These are phyloP conservation scores for Eudasyphora cyanicolor DNA, from an alignment of 2,888 invertebrate species.

Conservation along the genomic window DNA sequence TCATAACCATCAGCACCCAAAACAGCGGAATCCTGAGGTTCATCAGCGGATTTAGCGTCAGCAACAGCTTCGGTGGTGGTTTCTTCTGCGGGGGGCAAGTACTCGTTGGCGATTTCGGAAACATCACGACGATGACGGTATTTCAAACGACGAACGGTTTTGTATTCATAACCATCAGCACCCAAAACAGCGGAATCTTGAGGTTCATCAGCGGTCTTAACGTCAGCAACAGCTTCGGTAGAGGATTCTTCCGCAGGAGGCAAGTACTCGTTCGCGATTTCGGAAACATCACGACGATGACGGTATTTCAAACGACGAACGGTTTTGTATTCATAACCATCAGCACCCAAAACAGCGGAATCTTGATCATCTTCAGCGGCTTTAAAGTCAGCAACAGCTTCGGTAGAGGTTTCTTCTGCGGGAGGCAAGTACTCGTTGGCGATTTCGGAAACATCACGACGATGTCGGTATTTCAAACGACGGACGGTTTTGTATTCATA, in stretches of 20 bases:
- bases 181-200: conserved; percentile 58
- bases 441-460: conserved; percentile 70
- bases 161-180: conserved; percentile 68
- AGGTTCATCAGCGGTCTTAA: conserved; percentile 39
- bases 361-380: conserved; percentile 37
- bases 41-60: conserved; percentile 26
- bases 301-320: conserved; percentile 63
- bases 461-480: conserved; percentile 56
- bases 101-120: conserved; percentile 58
- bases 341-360: conserved; percentile 53
- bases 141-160: conserved; percentile 70
- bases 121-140: conserved; percentile 50
- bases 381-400: conserved; percentile 13
- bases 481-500: conserved; percentile 62
- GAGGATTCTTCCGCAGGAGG: conserved; percentile 57
- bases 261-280: conserved; percentile 65
- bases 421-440: conserved; percentile 73
- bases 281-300: conserved; percentile 67
- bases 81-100: conserved; percentile 67
- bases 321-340: conserved; percentile 67
- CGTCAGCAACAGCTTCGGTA: conserved; percentile 32
- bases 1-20: conserved; percentile 69
- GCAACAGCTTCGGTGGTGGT: background rate
- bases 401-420: conserved; percentile 33
- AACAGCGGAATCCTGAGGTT: conserved; percentile 46